Evolutionary conservation across 2,888 invertebrate species (phyloP), one percentile per base, ranked within the genome.

Genomic region (Amphimallon solstitiale): DNA sequence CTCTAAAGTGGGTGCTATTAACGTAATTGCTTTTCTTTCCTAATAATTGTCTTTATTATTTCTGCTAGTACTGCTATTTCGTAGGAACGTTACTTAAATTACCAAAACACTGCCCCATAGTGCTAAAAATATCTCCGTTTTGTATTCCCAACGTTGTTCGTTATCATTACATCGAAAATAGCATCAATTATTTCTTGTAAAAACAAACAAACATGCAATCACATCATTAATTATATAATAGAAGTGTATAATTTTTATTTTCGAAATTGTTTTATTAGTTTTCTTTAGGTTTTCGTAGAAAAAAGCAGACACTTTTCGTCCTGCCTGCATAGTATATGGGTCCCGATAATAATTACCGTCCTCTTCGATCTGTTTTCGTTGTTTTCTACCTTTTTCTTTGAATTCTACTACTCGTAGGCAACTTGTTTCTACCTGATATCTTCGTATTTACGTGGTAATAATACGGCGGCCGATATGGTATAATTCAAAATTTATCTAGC

Each of bases 401-500:
- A 29, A 29, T 14, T 43, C 19, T 54, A 14, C 21, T 38, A 37
- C 54, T 40, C 21, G 19, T 19, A 51, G n/a, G n/a, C n/a, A n/a
- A 23, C 56, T 59, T 59, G 45, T 59, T 59, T 59, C 56, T 59
- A 59, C 56, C 56, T 59, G 56, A 43, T n/a, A n/a, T n/a, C 56
- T 43, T 56, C 34, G 64, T 21, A 64, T 48, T n/a, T 56, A 54
- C 45, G 45, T 43, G n/a, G 46, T 64, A 54, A 54, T 64, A 48
- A 54, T 54, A 56, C 54, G 52, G 56, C 54, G 56, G 56, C 54
- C 45, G 56, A 59, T 43, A 63, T 43, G 70, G 71, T 72, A 70
- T 73, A 73, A 73, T 74, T 72, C 71, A 65, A 68, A 73, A 72
- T 72, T 72, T 73, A 73, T 72, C 72, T 73, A 63, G 66, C 68